Evolutionary conservation across 2,113 vertebrate genomes (phyloP).

Genomic region (Microtus pennsylvanicus): DNA sequence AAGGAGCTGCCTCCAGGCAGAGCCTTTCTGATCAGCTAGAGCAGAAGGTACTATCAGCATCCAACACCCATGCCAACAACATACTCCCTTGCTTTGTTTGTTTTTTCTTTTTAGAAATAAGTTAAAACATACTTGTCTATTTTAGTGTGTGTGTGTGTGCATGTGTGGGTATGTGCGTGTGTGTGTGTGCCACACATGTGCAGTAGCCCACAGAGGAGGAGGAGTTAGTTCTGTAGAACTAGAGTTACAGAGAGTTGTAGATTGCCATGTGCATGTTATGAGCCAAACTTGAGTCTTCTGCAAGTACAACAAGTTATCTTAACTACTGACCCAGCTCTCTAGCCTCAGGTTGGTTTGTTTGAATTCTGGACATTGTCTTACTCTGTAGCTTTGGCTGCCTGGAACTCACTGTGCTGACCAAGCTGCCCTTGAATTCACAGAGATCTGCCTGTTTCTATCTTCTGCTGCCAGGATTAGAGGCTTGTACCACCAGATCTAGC

Average conservation of each 20-base stretch:
- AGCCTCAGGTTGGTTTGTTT: neutral
- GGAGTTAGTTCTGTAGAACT: neutral
- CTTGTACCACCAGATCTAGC: neutral
- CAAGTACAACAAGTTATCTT: neutral
- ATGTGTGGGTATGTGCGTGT: neutral
- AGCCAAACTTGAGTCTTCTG: no score
- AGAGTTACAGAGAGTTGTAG: no score
- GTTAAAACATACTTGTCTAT: no score
- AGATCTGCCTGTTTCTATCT: neutral
- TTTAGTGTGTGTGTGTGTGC: no score
- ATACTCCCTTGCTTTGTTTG: no score
- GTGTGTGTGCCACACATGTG: neutral
- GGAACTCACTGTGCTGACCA: neutral
- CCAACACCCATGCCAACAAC: no score
- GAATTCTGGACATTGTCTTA: neutral
- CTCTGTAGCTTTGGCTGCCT: neutral
- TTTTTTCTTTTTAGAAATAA: no score
- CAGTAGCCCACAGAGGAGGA: neutral
- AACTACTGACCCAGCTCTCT: neutral
- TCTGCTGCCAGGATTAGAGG: no score
- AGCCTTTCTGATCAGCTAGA: no score
- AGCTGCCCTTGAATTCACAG: neutral
- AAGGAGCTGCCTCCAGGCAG: neutral
- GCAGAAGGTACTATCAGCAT: no score
- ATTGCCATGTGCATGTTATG: neutral